Conservation (phyloP, 2,888 invertebrate genomes). For the Eilema griseolum region DNA sequence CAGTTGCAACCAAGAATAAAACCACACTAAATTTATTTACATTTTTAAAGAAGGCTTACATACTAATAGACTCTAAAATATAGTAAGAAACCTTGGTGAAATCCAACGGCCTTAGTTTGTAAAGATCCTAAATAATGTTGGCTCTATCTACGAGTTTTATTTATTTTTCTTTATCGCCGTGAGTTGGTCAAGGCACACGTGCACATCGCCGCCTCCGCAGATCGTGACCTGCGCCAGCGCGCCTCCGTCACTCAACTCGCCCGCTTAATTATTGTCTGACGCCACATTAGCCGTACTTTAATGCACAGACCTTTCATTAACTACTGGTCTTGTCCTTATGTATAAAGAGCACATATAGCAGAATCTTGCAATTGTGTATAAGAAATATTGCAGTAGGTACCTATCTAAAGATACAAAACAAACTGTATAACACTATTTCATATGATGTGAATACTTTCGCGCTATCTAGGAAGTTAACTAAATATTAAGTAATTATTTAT, state of each 20-base stretch:
- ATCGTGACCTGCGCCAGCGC: conserved; percentile 60
- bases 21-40: too few relatives aligned
- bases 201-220: conserved; percentile 55
- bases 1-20: too few relatives aligned
- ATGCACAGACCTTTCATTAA: conserved; percentile 7
- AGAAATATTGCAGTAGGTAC: too few relatives aligned
- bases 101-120: conserved; percentile 30
- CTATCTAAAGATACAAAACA: too few relatives aligned
- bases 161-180: conserved; percentile 41
- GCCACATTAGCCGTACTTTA: conserved; percentile 21
- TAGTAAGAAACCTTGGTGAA: conserved; percentile 9
- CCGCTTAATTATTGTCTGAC: conserved; percentile 38
- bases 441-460: background rate
- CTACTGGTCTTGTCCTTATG: background rate
- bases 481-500: background rate
- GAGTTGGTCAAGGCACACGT: conserved; percentile 52
- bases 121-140: conserved; percentile 45
- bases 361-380: background rate
- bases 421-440: background rate
- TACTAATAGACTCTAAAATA: background rate
- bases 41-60: too few relatives aligned
- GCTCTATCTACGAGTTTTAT: conserved; percentile 51
- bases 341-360: background rate
- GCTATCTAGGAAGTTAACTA: background rate
- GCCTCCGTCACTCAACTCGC: conserved; percentile 40